Evolutionary conservation across 2,797 vertebrate genomes (phyloP), one percentile per base, ranked within the genome.

Genomic region (Anguilla megastoma): DNA sequence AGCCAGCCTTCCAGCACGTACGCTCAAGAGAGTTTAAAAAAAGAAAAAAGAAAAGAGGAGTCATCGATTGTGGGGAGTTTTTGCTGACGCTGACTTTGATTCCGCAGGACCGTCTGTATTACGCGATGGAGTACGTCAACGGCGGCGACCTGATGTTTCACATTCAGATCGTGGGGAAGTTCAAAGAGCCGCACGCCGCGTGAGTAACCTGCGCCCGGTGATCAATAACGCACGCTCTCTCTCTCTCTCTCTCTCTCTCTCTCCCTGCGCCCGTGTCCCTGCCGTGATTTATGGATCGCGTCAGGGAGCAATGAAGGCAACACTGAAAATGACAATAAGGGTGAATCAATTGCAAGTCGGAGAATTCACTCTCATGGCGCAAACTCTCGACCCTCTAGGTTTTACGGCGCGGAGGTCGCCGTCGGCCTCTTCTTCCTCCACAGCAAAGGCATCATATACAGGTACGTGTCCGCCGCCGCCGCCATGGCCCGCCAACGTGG

Each of bases 91-190:
- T 90, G 86, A 87, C 87, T 50, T 24, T 88, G 45, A 71, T 90
- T 82, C 87, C 87, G 24, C 91, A 96, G 96, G 96, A 96, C 85
- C 96, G 96, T 9, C 94, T 96, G 85, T 96, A 96, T 91, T 98
- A 98, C 33, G 97, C 98, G 90, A 98, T 98, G 98, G 97, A 98
- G 88, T 98, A 98, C 9, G 97, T 98, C 87, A 97, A 97, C 0
- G 98, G 97, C 3, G 98, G 97, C 24, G 98, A 98, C 93, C 94
- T 98, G 91, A 98, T 98, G 98, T 98, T 98, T 93, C 98, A 98
- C 94, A 98, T 98, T 90, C 97, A 98, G 94, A 97, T 98, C 84
- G 91, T 98, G 84, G 98, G 97, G 88, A 98, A 98, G 92, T 98
- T 98, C 95, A 98, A 98, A 95, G 98, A 98, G 93, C 96, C 97